Percentiles rank a stretch among this genome's conserved stretches.
phyloP scores from a whole-genome alignment of 2,888 invertebrate species.

The Eupsilia transversa region DNA sequence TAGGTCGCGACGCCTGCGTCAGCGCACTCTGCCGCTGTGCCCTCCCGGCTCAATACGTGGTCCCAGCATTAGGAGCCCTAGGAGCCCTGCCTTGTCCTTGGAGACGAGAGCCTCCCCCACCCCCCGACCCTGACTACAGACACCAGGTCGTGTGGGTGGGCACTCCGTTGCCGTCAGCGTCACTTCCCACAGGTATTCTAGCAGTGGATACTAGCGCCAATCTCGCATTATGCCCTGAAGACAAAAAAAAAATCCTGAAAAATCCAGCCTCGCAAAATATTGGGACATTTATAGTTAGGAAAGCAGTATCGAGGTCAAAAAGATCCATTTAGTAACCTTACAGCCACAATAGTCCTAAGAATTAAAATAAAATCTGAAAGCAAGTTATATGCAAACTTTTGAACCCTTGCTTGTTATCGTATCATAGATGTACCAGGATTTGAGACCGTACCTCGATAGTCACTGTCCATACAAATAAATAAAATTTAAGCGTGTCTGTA shows the following conservation, averaged over 20 bases:
- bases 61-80: slow-evolving; percentile 96
- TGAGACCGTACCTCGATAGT: slow-evolving; percentile 52
- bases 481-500: too few relatives aligned
- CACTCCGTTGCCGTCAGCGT: slow-evolving; percentile 96
- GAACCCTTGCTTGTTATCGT: not conserved
- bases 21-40: slow-evolving; percentile 99
- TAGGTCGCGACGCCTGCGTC: slow-evolving; percentile 98
- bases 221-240: not conserved
- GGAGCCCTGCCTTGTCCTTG: slow-evolving; percentile 97
- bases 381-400: not conserved
- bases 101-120: slow-evolving; percentile 95
- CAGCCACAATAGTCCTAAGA: not conserved
- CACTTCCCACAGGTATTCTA: slow-evolving; percentile 92
- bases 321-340: not conserved
- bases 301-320: not conserved
- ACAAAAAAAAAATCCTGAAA: not conserved
- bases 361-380: not conserved
- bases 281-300: not conserved
- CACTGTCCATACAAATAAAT: too few relatives aligned
- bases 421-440: not conserved
- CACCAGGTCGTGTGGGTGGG: slow-evolving; percentile 99
- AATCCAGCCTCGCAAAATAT: not conserved
- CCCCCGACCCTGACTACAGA: slow-evolving; percentile 94
- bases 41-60: slow-evolving; percentile 98
- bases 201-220: not conserved